phyloP scores from a whole-genome alignment of 2,888 invertebrate genomes.

The Lasioglossum calceatum region DNA sequence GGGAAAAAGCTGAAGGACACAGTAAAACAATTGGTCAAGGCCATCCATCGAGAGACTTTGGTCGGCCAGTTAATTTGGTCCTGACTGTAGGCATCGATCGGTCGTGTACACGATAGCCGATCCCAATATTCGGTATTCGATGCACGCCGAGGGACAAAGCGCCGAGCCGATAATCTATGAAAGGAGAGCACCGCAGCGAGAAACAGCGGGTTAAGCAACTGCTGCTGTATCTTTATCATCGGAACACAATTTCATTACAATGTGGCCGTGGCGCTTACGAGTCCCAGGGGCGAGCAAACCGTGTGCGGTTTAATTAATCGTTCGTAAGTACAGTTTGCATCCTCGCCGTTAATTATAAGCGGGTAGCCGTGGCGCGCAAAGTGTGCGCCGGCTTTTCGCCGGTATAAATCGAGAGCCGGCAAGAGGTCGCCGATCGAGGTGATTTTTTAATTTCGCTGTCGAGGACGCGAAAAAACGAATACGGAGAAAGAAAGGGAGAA shows the following conservation, averaged over 20 bases:
- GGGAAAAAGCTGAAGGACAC: background rate
- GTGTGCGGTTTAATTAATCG: conserved; percentile 70
- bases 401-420: conserved; percentile 30
- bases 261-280: conserved; percentile 60
- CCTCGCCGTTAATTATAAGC: conserved; percentile 58
- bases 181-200: conserved; percentile 39
- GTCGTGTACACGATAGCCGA: conserved; percentile 14
- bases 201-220: conserved; percentile 60
- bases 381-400: conserved; percentile 6
- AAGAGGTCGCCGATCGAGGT: conserved; percentile 15
- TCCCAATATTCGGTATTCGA: conserved; percentile 38
- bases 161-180: conserved; percentile 60
- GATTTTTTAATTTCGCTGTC: background rate
- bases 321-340: conserved; percentile 61
- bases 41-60: background rate
- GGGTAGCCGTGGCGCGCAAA: conserved; percentile 27
- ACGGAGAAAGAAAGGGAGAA: background rate
- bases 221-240: conserved; percentile 67
- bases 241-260: conserved; percentile 70
- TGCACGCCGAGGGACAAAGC: conserved; percentile 29
- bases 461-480: background rate
- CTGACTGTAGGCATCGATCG: conserved; percentile 25
- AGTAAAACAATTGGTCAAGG: background rate
- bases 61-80: background rate
- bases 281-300: conserved; percentile 55